Evolutionary conservation across 2,113 vertebrate species (phyloP), one percentile per base, ranked within the genome.

Genomic region (Catharus fuscescens): DNA sequence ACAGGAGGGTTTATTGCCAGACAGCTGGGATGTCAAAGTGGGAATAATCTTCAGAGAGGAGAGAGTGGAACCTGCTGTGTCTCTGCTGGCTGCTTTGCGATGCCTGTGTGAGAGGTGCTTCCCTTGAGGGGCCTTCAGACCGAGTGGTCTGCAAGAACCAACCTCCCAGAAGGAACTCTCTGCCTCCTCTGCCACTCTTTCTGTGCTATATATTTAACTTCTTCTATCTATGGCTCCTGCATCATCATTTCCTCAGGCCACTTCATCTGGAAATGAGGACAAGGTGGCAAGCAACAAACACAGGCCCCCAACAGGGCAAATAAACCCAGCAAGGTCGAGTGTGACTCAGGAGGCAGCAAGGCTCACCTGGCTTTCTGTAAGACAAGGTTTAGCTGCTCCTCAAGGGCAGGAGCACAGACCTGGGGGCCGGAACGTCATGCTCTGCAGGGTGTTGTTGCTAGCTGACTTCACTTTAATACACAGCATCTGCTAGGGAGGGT

Each of bases 61-160:
- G 59, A 45, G n/a, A 48, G 47, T 0, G 0, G 32, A 31, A 65
- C n/a, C 52, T 0, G 2, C 28, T 0, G 0, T 18, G 10, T 64
- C 20, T 85, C 50, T 38, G 23, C 73, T 45, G 62, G 36, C 42
- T 0, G 0, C 64, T 82, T 59, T 65, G 64, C 5, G 8, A 45
- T 65, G 50, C 14, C 42, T 59, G 29, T 0, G 0, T 10, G 65
- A 78, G 53, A 72, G 24, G 29, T 47, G 14, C 47, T 57, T 88
- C 45, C n/a, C 52, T 78, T 4, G 1, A 70, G 72, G 61, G 20
- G 70, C 52, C 23, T 1, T 0, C 5, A 70, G 42, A n/a, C 38
- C 0, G 14, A 69, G 31, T 15, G 23, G 18, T 72, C 47, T 18
- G 21, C 26, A 26, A 80, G 47, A 25, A 73, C n/a, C n/a, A 42